These are phyloP conservation scores for Sphenodon punctatus DNA, from an alignment of 2,797 vertebrate species.

Conservation along the genomic window DNA sequence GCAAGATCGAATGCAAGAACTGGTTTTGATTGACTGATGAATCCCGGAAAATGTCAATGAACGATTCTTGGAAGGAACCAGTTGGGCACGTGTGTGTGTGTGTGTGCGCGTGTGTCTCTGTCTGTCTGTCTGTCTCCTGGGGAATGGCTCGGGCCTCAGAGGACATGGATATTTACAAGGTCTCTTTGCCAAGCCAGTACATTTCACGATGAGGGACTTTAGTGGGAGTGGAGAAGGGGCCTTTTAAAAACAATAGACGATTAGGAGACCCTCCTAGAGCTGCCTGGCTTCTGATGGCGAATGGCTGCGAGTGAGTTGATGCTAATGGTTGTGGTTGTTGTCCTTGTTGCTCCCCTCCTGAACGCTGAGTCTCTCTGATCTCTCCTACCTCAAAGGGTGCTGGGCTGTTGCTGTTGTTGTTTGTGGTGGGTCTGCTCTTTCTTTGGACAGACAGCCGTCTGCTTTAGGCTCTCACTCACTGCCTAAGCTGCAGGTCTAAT, in stretches of 20 bases:
- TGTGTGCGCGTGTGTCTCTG: not conserved
- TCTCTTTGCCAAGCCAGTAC: not conserved
- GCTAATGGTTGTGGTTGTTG: not conserved
- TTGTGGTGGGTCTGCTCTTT: accelerated
- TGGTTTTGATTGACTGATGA: constrained; percentile 4
- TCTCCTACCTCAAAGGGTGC: not conserved
- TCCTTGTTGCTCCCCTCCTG: not conserved
- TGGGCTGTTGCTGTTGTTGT: no score
- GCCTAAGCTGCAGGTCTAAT: not conserved
- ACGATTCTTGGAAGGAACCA: no score
- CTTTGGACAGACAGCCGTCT: not conserved
- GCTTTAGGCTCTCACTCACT: not conserved
- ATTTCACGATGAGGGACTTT: not conserved
- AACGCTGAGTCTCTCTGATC: not conserved
- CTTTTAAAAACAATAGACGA: not conserved
- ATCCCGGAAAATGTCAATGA: no score
- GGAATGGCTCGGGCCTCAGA: not conserved
- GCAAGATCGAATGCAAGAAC: not conserved
- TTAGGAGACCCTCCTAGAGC: accelerated
- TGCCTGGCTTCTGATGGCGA: accelerated
- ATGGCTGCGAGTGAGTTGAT: not conserved
- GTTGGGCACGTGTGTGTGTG: not conserved
- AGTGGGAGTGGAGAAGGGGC: not conserved
- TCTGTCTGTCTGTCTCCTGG: not conserved
- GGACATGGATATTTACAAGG: not conserved